phyloP scores from a whole-genome alignment of 2,113 vertebrate genomes.

The Lepus timidus region DNA sequence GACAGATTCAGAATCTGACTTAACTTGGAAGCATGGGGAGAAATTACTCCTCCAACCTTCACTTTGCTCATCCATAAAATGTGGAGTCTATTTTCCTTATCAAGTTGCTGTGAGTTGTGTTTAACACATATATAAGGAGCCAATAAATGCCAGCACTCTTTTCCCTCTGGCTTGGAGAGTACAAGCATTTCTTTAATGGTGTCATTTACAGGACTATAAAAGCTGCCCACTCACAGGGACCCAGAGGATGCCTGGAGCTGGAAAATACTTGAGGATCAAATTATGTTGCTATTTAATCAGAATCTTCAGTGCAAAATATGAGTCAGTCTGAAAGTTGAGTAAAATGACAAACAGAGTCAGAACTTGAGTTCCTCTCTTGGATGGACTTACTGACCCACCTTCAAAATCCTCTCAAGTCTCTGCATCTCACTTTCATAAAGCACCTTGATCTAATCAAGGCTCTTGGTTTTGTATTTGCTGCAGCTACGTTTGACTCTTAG shows the following conservation, averaged over 20 bases:
- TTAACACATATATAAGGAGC: accelerated
- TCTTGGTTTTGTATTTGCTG: neutral
- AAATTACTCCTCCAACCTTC: neutral
- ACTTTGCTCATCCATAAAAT: neutral
- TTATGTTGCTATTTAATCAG: neutral
- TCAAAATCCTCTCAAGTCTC: neutral
- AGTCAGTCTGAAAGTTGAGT: neutral
- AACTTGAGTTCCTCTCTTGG: neutral
- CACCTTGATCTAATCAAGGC: neutral
- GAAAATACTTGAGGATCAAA: neutral
- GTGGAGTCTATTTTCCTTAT: neutral
- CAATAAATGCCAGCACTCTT: accelerated
- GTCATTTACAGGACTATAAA: neutral
- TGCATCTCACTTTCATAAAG: neutral
- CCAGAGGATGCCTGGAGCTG: neutral
- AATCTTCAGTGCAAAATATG: neutral
- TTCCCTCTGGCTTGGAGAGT: neutral
- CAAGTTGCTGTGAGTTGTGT: neutral
- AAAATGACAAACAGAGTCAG: neutral
- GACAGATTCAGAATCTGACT: neutral
- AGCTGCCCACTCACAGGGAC: neutral
- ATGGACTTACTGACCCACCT: neutral
- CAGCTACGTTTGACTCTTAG: neutral
- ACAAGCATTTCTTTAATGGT: neutral
- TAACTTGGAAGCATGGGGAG: neutral